A percentile compares a stretch with the other conserved stretches of the same genome.
Evolutionary conservation across 2,797 vertebrate species (phyloP).

Genomic region (Acrossocheilus wenchowensis): DNA sequence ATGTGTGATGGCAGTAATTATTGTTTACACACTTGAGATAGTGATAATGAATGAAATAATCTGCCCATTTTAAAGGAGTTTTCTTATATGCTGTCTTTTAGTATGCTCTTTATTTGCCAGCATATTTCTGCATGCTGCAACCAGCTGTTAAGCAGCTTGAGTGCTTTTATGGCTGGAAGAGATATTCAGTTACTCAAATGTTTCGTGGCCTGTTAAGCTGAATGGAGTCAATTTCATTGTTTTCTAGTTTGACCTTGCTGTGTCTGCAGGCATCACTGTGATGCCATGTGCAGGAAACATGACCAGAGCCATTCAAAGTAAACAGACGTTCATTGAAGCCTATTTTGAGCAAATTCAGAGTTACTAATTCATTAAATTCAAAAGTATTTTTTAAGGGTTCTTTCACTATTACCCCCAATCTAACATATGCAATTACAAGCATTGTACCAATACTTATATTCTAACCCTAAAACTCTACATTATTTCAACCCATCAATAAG

Average conservation of each 20-base stretch:
- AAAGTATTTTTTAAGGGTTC: not conserved
- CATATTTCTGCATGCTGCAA: not conserved
- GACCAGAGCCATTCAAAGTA: not conserved
- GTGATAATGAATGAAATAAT: not conserved
- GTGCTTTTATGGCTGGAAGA: conserved; percentile 22
- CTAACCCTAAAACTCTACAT: not conserved
- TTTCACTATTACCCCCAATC: not conserved
- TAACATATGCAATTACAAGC: not conserved
- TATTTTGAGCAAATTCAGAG: not conserved
- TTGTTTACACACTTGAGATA: not conserved
- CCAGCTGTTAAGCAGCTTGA: conserved; percentile 8
- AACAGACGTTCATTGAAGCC: not conserved
- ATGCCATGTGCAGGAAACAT: not conserved
- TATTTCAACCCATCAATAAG: not conserved
- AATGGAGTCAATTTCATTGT: conserved; percentile 22
- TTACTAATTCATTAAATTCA: not conserved
- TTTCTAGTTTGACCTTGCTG: conserved; percentile 2
- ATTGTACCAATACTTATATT: no score
- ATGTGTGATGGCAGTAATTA: not conserved
- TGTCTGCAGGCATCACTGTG: conserved; percentile 12
- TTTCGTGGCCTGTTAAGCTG: not conserved
- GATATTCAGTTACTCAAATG: not conserved
- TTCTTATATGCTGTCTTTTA: not conserved
- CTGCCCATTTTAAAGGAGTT: not conserved
- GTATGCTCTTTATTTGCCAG: not conserved